phyloP scores from a whole-genome alignment of 2,888 invertebrate species.

The Polydesmus complanatus region DNA sequence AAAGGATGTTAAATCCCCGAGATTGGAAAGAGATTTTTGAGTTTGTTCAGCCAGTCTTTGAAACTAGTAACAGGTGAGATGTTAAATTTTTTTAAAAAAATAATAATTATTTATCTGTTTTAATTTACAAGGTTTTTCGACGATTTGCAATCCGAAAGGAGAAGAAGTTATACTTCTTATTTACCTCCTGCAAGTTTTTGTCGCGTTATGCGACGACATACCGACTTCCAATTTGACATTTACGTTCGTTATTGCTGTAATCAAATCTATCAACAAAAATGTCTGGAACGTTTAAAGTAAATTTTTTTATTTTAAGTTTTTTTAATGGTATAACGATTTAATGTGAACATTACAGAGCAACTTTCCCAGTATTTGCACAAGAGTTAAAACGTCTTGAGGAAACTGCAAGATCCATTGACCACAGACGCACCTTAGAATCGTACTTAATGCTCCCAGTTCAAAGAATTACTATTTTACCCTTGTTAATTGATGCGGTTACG shows the following conservation, averaged over 20 bases:
- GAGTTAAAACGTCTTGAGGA: background rate
- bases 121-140: background rate
- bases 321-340: background rate
- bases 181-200: background rate
- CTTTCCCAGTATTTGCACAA: background rate
- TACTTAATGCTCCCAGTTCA: constrained; percentile 8
- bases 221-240: background rate
- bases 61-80: background rate
- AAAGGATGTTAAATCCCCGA: background rate
- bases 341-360: background rate
- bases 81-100: too few relatives aligned
- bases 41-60: background rate
- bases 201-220: background rate
- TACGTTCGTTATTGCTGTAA: constrained; percentile 11
- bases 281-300: constrained; percentile 6
- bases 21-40: background rate
- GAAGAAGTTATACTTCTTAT: background rate
- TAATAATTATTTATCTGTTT: too few relatives aligned
- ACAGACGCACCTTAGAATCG: constrained; percentile 4
- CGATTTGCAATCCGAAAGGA: background rate
- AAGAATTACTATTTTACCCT: constrained; percentile 6
- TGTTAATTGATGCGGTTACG: constrained; percentile 6
- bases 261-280: constrained; percentile 13
- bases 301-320: background rate
- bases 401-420: background rate